phyloP scores from a whole-genome alignment of 2,888 invertebrate species.

The Blastobasis adustella region DNA sequence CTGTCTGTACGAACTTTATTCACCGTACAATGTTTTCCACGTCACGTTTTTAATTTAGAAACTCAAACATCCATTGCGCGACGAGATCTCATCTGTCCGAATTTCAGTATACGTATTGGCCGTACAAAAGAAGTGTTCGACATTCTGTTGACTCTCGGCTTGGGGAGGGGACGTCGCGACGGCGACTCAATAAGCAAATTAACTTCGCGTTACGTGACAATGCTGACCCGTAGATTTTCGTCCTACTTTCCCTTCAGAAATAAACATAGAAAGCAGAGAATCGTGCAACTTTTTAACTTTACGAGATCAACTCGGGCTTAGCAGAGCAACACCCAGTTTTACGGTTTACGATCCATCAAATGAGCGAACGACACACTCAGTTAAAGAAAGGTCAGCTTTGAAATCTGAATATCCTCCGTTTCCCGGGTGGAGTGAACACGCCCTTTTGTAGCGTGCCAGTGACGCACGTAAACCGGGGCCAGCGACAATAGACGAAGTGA shows the following conservation, averaged over 20 bases:
- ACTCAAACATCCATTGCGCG: constrained; percentile 1
- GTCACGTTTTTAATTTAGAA: constrained; percentile 6
- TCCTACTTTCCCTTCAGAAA: constrained; percentile 6
- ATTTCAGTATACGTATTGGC: constrained; percentile 8
- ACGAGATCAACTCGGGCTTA: constrained; percentile 1
- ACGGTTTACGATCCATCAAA: constrained; percentile 4
- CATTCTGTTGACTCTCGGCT: background rate
- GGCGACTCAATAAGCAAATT: constrained; percentile 33
- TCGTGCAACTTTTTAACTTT: constrained; percentile 1
- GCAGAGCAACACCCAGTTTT: constrained; percentile 1
- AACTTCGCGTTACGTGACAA: constrained; percentile 32
- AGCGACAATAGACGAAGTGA: constrained; percentile 14
- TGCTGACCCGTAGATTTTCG: constrained; percentile 16
- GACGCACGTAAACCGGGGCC: constrained; percentile 19
- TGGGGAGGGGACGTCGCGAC: constrained; percentile 1
- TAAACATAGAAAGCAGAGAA: background rate
- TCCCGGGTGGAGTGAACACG: constrained; percentile 1
- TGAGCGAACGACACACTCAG: background rate
- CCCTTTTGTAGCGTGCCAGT: constrained; percentile 10
- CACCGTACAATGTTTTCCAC: background rate
- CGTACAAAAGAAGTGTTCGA: constrained; percentile 5
- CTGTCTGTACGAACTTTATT: no score
- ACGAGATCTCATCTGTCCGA: constrained; percentile 8
- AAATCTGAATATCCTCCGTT: constrained; percentile 1
- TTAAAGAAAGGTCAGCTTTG: constrained; percentile 6